Evolutionary conservation across 64 coral and sea anemone genomes (phyloP), one percentile per base, ranked within the genome.

Genomic region (Actinia equina): DNA sequence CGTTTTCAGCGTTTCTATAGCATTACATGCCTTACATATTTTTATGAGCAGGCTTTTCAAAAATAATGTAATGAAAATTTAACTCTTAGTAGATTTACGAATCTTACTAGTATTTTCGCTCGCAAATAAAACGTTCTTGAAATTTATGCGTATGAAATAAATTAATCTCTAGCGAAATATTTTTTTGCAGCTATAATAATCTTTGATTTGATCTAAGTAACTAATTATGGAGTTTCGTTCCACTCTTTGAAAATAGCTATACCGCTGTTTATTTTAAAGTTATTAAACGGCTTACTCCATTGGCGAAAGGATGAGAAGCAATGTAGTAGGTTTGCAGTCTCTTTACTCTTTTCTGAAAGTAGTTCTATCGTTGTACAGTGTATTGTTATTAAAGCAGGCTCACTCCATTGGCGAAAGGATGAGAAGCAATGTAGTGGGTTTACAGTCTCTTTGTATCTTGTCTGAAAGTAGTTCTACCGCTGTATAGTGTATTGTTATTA

Each of bases 241-340:
- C 1, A 67, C 20, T 67, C 20, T 67, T 67, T 65, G 17, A 7
- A 22, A 23, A 23, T 22, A 78, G 76, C 15, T 77, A 7, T 71
- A 71, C 65, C 18, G 65, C 65, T 71, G 6, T 63, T 17, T 16
- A 17, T 11, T 63, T 17, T 53, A 0, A 26, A 9, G 65, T 0
- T 16, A 15, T 87, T 58, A 92, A 10, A 92, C 87, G 79, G n/a
- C 90, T 92, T 3, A 87, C 85, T 14, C 90, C 90, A 57, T 92
- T 92, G 4, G 90, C 85, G 19, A 82, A n/a, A n/a, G n/a, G n/a
- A n/a, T n/a, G n/a, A n/a, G n/a, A n/a, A n/a, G n/a, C n/a, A n/a
- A n/a, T n/a, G n/a, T n/a, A n/a, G n/a, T n/a, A n/a, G n/a, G n/a
- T n/a, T n/a, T n/a, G n/a, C n/a, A n/a, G n/a, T n/a, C n/a, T 22